Percentiles rank a stretch among this genome's conserved stretches.
Evolutionary conservation across 2,113 vertebrate species (phyloP).

Genomic region (Chauna torquata): DNA sequence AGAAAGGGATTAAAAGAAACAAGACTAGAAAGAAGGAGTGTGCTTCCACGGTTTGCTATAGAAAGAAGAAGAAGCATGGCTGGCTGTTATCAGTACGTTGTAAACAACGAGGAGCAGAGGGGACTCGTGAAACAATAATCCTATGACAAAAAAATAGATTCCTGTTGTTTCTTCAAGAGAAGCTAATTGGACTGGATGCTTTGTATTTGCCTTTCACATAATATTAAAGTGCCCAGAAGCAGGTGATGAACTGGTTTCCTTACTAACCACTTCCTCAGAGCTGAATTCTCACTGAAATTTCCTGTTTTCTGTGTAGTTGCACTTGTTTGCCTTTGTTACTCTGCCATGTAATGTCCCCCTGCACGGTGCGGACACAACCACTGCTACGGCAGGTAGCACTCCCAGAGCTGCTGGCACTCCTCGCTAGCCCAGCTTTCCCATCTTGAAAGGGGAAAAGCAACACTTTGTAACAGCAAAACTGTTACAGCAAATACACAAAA

Average conservation of each 20-base stretch:
- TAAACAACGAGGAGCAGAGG: neutral
- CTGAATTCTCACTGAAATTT: neutral
- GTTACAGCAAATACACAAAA: neutral
- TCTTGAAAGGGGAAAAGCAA: too few relatives aligned
- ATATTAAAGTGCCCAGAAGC: neutral
- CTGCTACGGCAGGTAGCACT: fast-evolving
- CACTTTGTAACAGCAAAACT: neutral
- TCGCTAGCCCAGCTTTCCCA: neutral
- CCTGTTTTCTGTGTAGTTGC: neutral
- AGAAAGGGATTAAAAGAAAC: neutral
- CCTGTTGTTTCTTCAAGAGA: neutral
- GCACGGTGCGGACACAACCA: neutral
- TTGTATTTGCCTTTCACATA: neutral
- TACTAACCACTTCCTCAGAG: neutral
- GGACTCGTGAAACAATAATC: neutral
- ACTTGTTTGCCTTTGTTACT: neutral
- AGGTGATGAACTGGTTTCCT: neutral
- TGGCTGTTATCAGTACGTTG: neutral
- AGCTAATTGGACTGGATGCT: neutral
- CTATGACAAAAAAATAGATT: neutral
- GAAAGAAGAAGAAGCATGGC: neutral
- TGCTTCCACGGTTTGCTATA: neutral
- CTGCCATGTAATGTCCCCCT: neutral
- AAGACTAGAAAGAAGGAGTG: neutral
- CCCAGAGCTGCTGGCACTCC: neutral